Conservation (phyloP, 2,797 vertebrate species). For the Malurus splendens region DNA sequence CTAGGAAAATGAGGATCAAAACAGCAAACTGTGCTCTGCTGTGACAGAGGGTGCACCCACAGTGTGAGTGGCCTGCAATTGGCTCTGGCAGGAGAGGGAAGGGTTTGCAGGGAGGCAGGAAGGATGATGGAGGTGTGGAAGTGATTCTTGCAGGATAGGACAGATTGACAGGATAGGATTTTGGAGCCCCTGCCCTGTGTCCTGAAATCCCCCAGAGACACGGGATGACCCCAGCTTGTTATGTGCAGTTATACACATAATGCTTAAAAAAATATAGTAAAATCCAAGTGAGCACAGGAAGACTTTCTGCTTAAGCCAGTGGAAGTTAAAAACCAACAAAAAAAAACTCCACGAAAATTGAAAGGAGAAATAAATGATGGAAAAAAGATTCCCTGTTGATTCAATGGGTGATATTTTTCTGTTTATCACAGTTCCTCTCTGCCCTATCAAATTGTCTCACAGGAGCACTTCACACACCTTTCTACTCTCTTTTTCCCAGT, state of each 20-base stretch:
- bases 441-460: neutral
- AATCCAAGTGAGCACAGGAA: conserved; percentile 25
- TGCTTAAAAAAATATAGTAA: neutral
- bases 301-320: conserved; percentile 29
- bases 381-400: neutral
- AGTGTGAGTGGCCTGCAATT: accelerated
- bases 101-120: neutral
- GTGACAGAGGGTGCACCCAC: accelerated
- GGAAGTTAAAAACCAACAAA: neutral
- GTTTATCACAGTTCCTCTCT: neutral
- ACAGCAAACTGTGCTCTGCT: accelerated
- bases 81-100: neutral
- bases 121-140: neutral
- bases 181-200: neutral
- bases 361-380: neutral
- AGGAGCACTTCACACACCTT: neutral
- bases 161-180: neutral
- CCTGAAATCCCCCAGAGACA: neutral
- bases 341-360: neutral
- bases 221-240: neutral
- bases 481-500: neutral
- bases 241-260: neutral
- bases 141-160: neutral
- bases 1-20: neutral
- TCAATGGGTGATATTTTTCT: neutral